Percentiles rank a stretch among this genome's conserved stretches.
Conservation (phyloP, 2,797 vertebrate species). For the Tangara arthus region DNA sequence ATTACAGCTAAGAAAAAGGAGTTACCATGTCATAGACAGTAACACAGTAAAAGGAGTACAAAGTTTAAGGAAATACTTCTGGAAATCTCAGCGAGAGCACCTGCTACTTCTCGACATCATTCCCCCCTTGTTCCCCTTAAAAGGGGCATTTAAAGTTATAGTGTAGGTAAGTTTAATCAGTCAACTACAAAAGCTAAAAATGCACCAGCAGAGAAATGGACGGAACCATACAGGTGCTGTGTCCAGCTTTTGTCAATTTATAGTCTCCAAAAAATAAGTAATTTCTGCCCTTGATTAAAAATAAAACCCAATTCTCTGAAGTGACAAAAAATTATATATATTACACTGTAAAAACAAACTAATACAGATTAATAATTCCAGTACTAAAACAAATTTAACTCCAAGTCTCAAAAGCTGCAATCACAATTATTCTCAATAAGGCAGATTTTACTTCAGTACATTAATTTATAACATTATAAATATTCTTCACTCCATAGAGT, state of each 20-base stretch:
- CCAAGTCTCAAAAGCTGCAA: background rate
- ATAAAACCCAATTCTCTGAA: background rate
- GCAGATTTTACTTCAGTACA: background rate
- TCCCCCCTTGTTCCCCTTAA: accelerated
- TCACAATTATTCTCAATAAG: background rate
- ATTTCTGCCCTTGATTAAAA: background rate
- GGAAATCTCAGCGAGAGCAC: background rate
- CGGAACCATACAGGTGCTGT: accelerated
- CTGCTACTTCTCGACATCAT: background rate
- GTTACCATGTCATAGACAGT: background rate
- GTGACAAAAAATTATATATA: background rate
- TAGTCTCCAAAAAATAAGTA: background rate
- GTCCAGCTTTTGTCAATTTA: background rate
- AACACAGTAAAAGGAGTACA: background rate
- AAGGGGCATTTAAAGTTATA: background rate
- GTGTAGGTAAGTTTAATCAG: background rate
- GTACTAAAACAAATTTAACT: background rate
- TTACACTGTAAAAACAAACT: background rate
- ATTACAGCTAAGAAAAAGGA: background rate
- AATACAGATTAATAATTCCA: background rate
- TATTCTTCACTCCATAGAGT: background rate
- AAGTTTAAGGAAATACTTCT: background rate
- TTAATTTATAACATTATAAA: background rate
- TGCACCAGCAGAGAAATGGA: background rate
- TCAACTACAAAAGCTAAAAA: background rate